These are phyloP conservation scores for Ormyrus labotus DNA, from an alignment of 2,888 invertebrate species.

Conservation along the genomic window DNA sequence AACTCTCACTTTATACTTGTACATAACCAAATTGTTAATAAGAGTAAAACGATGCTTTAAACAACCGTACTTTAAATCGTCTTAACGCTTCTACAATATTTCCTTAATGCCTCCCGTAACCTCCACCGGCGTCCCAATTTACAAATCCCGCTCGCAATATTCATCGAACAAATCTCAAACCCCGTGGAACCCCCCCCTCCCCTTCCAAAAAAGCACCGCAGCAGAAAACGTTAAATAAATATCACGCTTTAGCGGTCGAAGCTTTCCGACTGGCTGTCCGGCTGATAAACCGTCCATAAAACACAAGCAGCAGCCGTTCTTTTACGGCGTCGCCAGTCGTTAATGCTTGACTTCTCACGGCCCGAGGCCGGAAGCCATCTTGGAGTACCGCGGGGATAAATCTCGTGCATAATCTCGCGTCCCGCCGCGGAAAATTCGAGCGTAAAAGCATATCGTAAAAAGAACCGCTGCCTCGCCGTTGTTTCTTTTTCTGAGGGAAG, in stretches of 20 bases:
- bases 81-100: too few species aligned
- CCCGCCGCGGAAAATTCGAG: slow-evolving; percentile 24
- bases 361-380: slow-evolving; percentile 3
- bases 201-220: not conserved
- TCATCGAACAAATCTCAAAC: too few species aligned
- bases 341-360: slow-evolving; percentile 48
- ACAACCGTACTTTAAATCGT: too few species aligned
- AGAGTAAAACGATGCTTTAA: too few species aligned
- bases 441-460: slow-evolving; percentile 21
- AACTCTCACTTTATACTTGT: too few species aligned
- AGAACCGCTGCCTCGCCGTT: not conserved
- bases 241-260: slow-evolving; percentile 34
- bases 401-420: slow-evolving; percentile 42
- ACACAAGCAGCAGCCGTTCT: slow-evolving; percentile 44
- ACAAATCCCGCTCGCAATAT: too few species aligned
- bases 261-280: slow-evolving; percentile 6
- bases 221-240: slow-evolving; percentile 30
- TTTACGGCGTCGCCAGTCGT: slow-evolving; percentile 48
- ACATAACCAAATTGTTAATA: too few species aligned
- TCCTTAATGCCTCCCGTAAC: too few species aligned
- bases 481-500: too few species aligned
- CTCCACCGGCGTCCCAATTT: too few species aligned
- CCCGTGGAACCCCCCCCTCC: too few species aligned
- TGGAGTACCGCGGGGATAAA: slow-evolving; percentile 31
- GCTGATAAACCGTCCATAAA: slow-evolving; percentile 56